Base-by-base conservation (phyloP, 1,140 invertebrate species). In the Paramacrobiotus metropolitanus region DNA sequence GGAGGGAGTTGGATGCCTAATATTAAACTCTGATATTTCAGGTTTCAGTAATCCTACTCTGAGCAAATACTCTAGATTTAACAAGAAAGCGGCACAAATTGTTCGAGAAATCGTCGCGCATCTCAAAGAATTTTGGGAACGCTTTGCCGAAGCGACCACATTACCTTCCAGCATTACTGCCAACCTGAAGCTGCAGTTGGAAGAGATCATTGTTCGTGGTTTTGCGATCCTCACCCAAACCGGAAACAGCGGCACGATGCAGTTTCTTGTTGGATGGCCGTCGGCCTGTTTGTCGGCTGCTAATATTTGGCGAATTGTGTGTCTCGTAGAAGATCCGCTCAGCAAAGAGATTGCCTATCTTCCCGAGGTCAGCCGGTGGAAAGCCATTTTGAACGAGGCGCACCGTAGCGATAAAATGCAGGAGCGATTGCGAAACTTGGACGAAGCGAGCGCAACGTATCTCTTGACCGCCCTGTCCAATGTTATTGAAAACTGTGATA, bases 231-330 rank as follows among this genome's bases (percentile, higher is more conserved):
- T 55, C 4, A 15, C 24, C 15, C 15, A 55, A 4, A 15, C 15
- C 48, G 48, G 48, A 9, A 15, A 24, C 4, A 55, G 4, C 28
- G 48, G 48, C 15, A 55, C 48, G 9, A 15, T 55, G 48, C 48
- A 55, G 48, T 55, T 55, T 24, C 48, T 55, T 15, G 48, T 55
- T 28, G 48, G 48, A 20, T 55, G 48, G 48, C 48, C 48, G 15
- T 20, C 48, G 15, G 9, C 15, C 4, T 15, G 48, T 55, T 24
- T 55, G 15, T 55, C 48, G 15, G 4, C 24, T 55, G 15, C 48
- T 9, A 55, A 55, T 24, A 15, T 55, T 24, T 55, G 48, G 48
- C 48, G 48, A 28, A 24, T 24, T 28, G 48, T 55, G 15, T 15
- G 15, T 4, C 9, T 24, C 4, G 4, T 55, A 4, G 48, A 55